These are phyloP conservation scores for Cydia splendana DNA, from an alignment of 1,140 invertebrate genomes.

Conservation along the genomic window DNA sequence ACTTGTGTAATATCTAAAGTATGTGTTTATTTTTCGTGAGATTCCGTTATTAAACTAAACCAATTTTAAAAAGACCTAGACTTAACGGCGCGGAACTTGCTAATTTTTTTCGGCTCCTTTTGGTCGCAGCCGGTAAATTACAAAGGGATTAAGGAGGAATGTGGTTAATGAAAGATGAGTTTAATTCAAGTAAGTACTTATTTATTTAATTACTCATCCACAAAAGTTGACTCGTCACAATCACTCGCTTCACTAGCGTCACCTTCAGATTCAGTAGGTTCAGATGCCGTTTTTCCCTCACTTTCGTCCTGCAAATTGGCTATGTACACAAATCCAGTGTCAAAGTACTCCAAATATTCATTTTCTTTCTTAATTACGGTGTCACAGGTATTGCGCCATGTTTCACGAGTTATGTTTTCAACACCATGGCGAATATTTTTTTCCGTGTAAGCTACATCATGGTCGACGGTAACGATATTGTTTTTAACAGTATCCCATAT, in stretches of 20 bases:
- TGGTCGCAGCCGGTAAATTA: too few relatives aligned
- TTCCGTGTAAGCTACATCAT: conserved; percentile 36
- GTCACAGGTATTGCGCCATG: conserved; percentile 37
- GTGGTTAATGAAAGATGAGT: too few relatives aligned
- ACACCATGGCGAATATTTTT: neutral
- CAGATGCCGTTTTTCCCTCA: neutral
- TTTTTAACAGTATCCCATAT: conserved; percentile 40
- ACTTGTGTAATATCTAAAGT: too few relatives aligned
- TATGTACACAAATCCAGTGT: neutral
- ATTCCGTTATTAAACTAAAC: too few relatives aligned
- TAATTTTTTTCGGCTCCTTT: too few relatives aligned
- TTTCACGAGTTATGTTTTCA: conserved; percentile 34
- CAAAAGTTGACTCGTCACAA: neutral
- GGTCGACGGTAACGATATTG: conserved; percentile 36
- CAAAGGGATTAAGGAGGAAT: too few relatives aligned
- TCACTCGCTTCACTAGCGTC: neutral
- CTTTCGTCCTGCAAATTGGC: neutral
- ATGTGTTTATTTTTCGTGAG: too few relatives aligned
- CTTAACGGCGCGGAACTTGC: too few relatives aligned
- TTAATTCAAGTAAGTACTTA: too few relatives aligned
- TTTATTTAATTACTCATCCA: too few relatives aligned
- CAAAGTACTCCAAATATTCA: conserved; percentile 37
- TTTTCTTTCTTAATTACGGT: conserved; percentile 36
- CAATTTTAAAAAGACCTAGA: too few relatives aligned
- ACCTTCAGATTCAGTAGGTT: neutral